These are phyloP conservation scores for Alcedo quadribrachys DNA, from an alignment of 2,797 vertebrate genomes.

Conservation along the genomic window DNA sequence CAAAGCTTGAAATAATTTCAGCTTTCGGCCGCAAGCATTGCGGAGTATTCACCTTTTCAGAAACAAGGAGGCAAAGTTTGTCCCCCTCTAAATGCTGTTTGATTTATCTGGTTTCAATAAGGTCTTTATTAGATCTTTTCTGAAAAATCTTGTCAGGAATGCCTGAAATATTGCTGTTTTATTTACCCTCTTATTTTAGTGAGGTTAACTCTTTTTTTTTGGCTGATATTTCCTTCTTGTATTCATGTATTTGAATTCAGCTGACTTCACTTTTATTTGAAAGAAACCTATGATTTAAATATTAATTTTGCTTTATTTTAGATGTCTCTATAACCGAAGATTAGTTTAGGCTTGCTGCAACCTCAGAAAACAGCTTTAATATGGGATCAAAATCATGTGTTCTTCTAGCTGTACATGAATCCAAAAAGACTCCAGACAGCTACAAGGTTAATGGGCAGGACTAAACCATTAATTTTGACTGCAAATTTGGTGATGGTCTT, in stretches of 20 bases:
- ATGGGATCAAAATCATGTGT: fast-evolving
- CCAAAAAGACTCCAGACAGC: background rate
- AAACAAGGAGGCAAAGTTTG: background rate
- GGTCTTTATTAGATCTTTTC: background rate
- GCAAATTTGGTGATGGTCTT: background rate
- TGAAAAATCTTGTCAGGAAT: background rate
- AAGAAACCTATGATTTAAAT: background rate
- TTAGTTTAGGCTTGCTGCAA: background rate
- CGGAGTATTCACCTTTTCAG: too few relatives aligned
- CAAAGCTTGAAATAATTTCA: background rate
- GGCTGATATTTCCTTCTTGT: background rate
- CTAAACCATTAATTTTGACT: background rate
- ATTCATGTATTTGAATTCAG: background rate
- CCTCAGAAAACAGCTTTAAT: background rate
- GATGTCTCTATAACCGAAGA: background rate
- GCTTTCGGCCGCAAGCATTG: background rate
- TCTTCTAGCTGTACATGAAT: background rate
- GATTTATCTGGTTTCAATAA: background rate
- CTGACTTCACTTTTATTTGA: background rate
- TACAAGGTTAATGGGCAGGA: background rate
- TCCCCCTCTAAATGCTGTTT: background rate
- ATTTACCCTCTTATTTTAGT: background rate
- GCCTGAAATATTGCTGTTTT: background rate
- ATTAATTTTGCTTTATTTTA: background rate
- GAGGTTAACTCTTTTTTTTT: background rate